A percentile compares a stretch with the other conserved stretches of the same genome.
phyloP scores from a whole-genome alignment of 2,888 invertebrate species.

The Lithophane socia region DNA sequence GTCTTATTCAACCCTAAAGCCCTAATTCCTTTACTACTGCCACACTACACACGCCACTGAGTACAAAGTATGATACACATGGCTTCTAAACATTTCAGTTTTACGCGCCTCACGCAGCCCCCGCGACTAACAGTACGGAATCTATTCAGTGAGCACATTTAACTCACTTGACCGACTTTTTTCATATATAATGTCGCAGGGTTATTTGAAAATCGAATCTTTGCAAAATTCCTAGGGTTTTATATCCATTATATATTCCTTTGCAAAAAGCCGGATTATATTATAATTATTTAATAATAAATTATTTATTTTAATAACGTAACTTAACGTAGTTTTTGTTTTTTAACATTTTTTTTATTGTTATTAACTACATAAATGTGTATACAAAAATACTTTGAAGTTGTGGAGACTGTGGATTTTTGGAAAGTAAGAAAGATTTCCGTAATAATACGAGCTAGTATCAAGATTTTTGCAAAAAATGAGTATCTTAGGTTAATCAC shows the following conservation, averaged over 20 bases:
- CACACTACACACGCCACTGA: not conserved
- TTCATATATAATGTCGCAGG: conserved; percentile 36
- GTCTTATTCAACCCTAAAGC: too few relatives aligned
- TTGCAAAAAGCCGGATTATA: not conserved
- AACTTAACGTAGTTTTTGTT: too few relatives aligned
- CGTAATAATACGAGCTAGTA: not conserved
- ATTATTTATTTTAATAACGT: too few relatives aligned
- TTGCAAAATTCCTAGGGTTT: not conserved
- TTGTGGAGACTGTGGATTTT: not conserved
- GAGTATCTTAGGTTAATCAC: not conserved
- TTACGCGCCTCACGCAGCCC: conserved; percentile 11
- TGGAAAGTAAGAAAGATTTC: not conserved
- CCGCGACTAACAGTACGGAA: conserved; percentile 33
- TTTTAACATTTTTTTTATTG: too few relatives aligned
- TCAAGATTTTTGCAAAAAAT: not conserved
- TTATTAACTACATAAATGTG: too few relatives aligned
- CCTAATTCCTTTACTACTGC: not conserved
- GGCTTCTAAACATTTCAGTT: conserved; percentile 13
- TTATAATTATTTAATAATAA: too few relatives aligned
- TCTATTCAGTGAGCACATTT: conserved; percentile 64
- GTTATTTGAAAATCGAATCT: not conserved
- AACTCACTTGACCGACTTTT: conserved; percentile 64
- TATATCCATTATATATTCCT: too few relatives aligned
- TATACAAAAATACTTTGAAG: too few relatives aligned
- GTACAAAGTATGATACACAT: conserved; percentile 2